These are phyloP conservation scores for Epicauta chinensis DNA, from an alignment of 1,140 invertebrate species.

Conservation along the genomic window DNA sequence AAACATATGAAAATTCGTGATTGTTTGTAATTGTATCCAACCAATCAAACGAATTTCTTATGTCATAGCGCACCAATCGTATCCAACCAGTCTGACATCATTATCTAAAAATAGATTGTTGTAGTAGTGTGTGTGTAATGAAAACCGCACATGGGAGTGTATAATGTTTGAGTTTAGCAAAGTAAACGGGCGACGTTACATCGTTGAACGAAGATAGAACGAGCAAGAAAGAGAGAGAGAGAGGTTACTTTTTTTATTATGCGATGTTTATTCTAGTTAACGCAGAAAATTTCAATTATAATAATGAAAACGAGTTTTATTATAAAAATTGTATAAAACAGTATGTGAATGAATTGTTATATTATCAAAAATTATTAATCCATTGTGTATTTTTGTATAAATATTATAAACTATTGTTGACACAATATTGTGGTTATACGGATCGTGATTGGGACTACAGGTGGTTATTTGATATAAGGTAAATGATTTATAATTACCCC, in stretches of 20 bases:
- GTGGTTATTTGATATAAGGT: slow-evolving; percentile 33
- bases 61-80: slow-evolving; percentile 21
- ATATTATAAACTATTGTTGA: too few species aligned
- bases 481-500: slow-evolving; percentile 34
- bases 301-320: slow-evolving; percentile 11
- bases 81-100: slow-evolving; percentile 24
- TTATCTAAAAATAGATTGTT: slow-evolving; percentile 35
- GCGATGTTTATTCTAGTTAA: slow-evolving; percentile 33
- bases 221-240: too few species aligned
- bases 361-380: slow-evolving; percentile 22
- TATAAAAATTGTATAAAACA: slow-evolving; percentile 18
- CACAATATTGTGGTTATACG: background rate
- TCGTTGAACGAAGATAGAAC: too few species aligned
- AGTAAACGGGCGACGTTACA: slow-evolving; percentile 27
- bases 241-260: too few species aligned
- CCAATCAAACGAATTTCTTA: slow-evolving; percentile 23
- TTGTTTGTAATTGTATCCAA: slow-evolving; percentile 15
- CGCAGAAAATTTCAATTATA: slow-evolving; percentile 4
- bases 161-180: slow-evolving; percentile 35
- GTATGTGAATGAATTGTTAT: slow-evolving; percentile 24
- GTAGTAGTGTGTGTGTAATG: slow-evolving; percentile 29
- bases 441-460: slow-evolving; percentile 28
- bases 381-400: slow-evolving; percentile 14
- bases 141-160: slow-evolving; percentile 32
- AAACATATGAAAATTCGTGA: slow-evolving; percentile 15